Conservation (phyloP, 1,140 invertebrate genomes). For the Belonocnema kinseyi region DNA sequence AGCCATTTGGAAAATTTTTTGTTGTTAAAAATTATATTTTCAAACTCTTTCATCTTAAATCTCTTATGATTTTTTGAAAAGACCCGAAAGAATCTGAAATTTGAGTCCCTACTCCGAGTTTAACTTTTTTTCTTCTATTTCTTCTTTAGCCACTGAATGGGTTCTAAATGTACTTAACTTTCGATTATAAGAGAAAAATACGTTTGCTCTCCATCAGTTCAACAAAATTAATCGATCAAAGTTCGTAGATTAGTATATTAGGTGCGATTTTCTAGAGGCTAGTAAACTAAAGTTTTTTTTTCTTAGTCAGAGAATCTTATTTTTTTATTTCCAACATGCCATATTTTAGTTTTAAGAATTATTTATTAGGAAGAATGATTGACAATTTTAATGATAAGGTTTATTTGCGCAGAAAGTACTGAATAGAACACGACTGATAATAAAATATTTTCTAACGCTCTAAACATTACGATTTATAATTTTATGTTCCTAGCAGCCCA, state of each 20-base stretch:
- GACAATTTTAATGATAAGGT: conserved; percentile 40
- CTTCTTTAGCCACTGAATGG: not conserved
- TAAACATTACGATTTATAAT: conserved; percentile 31
- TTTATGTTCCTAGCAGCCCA: conserved; percentile 19
- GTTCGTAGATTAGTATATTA: conserved; percentile 3
- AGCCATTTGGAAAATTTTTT: no score
- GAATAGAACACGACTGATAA: conserved; percentile 17
- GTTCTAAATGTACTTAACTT: conserved; percentile 24
- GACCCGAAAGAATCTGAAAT: no score
- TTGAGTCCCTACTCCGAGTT: not conserved
- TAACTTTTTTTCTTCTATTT: not conserved
- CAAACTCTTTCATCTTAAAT: no score
- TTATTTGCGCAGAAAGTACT: conserved; percentile 34
- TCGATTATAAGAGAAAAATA: not conserved
- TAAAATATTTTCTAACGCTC: conserved; percentile 5
- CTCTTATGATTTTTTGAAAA: no score
- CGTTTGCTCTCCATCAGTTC: not conserved
- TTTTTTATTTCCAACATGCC: conserved; percentile 26
- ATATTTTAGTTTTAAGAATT: conserved; percentile 33
- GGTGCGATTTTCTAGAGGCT: conserved; percentile 17
- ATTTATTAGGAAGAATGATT: conserved; percentile 2
- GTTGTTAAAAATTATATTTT: no score
- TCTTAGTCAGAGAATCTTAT: conserved; percentile 3
- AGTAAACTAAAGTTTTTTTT: conserved; percentile 13
- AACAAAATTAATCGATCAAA: conserved; percentile 33